phyloP scores from a whole-genome alignment of 1,140 invertebrate species.

The Pseudomyrmex sp. region DNA sequence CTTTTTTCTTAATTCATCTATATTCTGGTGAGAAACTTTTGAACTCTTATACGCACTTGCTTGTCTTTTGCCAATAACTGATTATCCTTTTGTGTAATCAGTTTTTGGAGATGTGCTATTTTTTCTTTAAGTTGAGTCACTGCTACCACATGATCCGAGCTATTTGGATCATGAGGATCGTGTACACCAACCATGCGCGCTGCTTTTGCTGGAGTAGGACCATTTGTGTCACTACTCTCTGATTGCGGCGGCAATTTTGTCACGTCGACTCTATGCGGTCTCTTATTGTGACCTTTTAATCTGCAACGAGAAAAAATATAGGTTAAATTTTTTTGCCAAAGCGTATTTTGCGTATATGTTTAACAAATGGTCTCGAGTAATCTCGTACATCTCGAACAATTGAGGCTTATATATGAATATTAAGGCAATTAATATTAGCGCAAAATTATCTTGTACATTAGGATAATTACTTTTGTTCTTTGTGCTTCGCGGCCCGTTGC shows the following conservation, averaged over 20 bases:
- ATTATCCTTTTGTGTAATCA: slow-evolving; percentile 92
- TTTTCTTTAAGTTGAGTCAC: slow-evolving; percentile 97
- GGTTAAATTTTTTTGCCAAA: background rate
- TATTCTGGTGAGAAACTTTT: background rate
- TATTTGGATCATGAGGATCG: slow-evolving; percentile 90
- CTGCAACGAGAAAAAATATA: slow-evolving; percentile 77
- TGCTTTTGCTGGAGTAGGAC: slow-evolving; percentile 84
- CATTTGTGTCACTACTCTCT: slow-evolving; percentile 81
- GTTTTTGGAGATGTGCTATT: slow-evolving; percentile 96
- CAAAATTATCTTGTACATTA: slow-evolving; percentile 67
- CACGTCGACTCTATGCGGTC: slow-evolving; percentile 90
- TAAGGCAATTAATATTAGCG: slow-evolving; percentile 40
- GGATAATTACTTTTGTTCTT: slow-evolving; percentile 87
- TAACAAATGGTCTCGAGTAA: slow-evolving; percentile 9
- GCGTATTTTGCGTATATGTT: background rate
- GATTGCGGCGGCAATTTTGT: slow-evolving; percentile 87
- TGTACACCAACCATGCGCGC: slow-evolving; percentile 82
- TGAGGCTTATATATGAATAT: slow-evolving; percentile 31
- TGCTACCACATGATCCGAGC: slow-evolving; percentile 96
- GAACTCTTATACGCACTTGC: slow-evolving; percentile 87
- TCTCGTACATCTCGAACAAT: slow-evolving; percentile 25
- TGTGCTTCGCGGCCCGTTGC: slow-evolving; percentile 86
- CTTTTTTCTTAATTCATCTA: background rate
- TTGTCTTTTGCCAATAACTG: slow-evolving; percentile 96
- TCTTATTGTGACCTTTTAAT: slow-evolving; percentile 89